A percentile compares a stretch with the other conserved stretches of the same genome.
Evolutionary conservation across 1,140 invertebrate species (phyloP).

Genomic region (Papilio polytes): DNA sequence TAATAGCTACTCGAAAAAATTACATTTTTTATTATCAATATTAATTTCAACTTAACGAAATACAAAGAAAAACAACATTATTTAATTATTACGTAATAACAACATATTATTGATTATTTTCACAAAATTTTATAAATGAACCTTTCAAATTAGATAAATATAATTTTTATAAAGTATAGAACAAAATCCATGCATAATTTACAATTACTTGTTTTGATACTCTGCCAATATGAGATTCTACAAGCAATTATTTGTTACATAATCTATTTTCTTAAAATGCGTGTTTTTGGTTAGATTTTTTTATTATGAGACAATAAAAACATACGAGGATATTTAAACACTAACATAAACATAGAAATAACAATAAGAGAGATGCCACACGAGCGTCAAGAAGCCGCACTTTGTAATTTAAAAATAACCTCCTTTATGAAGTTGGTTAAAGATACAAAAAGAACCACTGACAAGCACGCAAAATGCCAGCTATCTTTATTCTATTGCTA

Average conservation of each 20-base stretch:
- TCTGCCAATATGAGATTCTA: slow-evolving; percentile 10
- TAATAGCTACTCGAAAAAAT: slow-evolving; percentile 17
- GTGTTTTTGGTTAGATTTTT: neutral
- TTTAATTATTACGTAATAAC: slow-evolving; percentile 12
- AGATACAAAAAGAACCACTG: too few relatives aligned
- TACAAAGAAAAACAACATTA: slow-evolving; percentile 1
- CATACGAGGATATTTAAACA: neutral
- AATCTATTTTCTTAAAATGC: neutral
- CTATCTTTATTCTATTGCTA: too few relatives aligned
- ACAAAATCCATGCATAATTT: neutral
- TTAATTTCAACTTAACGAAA: slow-evolving; percentile 27
- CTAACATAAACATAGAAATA: slow-evolving; percentile 8
- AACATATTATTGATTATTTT: neutral
- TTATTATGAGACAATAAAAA: slow-evolving; percentile 7
- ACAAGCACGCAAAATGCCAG: too few relatives aligned
- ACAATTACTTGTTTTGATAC: neutral
- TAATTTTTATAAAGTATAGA: neutral
- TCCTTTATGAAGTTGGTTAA: too few relatives aligned
- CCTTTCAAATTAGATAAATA: neutral
- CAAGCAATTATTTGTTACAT: neutral
- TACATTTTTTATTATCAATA: neutral
- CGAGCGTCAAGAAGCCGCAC: neutral
- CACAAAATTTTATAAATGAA: neutral
- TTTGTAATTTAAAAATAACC: too few relatives aligned
- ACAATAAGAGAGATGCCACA: slow-evolving; percentile 1